Conservation (phyloP, 2,113 vertebrate species). For the Tyrannus savana region DNA sequence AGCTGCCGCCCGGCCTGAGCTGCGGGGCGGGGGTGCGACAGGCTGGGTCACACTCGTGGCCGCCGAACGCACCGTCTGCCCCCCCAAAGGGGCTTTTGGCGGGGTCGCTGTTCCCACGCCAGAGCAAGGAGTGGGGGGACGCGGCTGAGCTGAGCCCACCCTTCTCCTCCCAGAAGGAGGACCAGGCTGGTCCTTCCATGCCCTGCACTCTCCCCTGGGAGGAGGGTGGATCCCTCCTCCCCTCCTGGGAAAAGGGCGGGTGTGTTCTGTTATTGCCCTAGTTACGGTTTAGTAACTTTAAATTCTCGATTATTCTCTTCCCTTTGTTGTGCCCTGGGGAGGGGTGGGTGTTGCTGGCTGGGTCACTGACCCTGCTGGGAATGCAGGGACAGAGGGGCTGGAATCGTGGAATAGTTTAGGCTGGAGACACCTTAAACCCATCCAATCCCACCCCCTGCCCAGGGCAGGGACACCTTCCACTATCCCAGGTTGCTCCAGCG, state of each 20-base stretch:
- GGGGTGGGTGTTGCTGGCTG: neutral
- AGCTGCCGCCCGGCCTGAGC: too few relatives aligned
- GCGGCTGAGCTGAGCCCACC: accelerated
- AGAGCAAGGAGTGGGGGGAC: too few relatives aligned
- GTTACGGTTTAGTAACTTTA: neutral
- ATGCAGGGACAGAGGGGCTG: neutral
- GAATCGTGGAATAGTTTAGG: accelerated
- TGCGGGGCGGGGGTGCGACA: too few relatives aligned
- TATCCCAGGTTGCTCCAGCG: neutral
- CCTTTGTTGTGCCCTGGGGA: accelerated
- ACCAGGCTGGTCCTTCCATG: accelerated
- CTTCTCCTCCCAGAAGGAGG: too few relatives aligned
- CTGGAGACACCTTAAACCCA: too few relatives aligned
- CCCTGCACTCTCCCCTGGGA: accelerated
- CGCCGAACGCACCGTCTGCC: too few relatives aligned
- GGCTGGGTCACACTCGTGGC: too few relatives aligned
- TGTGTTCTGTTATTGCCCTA: neutral
- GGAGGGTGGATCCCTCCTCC: too few relatives aligned
- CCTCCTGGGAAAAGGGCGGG: accelerated
- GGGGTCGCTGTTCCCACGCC: neutral
- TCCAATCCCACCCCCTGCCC: neutral
- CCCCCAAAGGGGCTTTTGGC: neutral
- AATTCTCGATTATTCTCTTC: neutral
- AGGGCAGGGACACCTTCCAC: neutral
- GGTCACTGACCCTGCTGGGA: neutral